These are phyloP conservation scores for Nemurella pictetii DNA, from an alignment of 2,888 invertebrate species.

Conservation along the genomic window DNA sequence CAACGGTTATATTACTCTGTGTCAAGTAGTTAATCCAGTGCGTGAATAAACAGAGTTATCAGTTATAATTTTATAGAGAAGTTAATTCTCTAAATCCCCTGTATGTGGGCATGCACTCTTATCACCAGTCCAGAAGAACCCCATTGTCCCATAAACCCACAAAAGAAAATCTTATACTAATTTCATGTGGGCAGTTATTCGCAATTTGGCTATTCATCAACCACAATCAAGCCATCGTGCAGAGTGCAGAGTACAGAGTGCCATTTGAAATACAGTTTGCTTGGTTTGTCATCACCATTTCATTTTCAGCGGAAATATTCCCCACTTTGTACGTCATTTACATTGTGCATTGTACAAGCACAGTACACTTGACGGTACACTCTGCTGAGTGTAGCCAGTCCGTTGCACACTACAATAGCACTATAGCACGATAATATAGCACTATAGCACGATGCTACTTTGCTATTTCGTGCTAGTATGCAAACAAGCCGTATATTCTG, in stretches of 20 bases:
- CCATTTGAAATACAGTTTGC: background rate
- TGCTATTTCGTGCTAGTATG: background rate
- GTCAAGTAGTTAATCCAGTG: too few relatives aligned
- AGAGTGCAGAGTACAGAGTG: too few relatives aligned
- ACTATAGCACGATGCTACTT: background rate
- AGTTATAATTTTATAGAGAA: too few relatives aligned
- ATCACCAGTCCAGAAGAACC: background rate
- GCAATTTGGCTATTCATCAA: background rate
- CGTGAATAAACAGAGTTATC: background rate
- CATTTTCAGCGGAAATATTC: background rate
- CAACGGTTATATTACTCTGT: too few relatives aligned
- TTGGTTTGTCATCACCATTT: background rate
- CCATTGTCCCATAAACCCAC: background rate
- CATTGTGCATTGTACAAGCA: too few relatives aligned
- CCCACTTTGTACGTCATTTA: background rate
- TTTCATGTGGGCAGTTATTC: background rate
- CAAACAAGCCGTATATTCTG: background rate
- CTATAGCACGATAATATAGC: background rate
- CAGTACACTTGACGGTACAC: too few relatives aligned
- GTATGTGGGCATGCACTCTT: background rate
- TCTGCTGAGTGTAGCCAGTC: background rate
- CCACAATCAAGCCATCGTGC: background rate
- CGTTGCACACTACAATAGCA: background rate
- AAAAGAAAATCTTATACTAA: background rate
- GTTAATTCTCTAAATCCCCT: background rate